Evolutionary conservation across 1,140 invertebrate genomes (phyloP).

Genomic region (Rhyzopertha dominica): DNA sequence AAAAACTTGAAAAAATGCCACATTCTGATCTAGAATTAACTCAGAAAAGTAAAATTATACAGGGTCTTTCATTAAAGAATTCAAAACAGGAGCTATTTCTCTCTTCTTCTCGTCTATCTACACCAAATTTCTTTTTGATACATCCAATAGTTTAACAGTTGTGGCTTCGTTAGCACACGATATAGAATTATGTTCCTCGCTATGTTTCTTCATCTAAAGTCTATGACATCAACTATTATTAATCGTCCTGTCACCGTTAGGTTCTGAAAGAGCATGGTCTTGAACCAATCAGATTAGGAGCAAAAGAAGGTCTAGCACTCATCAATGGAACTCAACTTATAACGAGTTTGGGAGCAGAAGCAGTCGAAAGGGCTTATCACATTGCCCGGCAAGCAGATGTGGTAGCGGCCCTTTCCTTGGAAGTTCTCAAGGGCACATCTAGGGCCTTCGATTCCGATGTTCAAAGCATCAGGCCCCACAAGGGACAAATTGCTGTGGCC

Average conservation of each 20-base stretch:
- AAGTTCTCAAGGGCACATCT: slow-evolving; percentile 69
- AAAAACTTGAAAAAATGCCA: no score
- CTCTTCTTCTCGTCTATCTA: no score
- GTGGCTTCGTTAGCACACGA: no score
- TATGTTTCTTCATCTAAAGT: no score
- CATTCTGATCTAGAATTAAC: no score
- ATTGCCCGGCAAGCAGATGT: slow-evolving; percentile 66
- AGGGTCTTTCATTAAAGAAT: no score
- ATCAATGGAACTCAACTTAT: slow-evolving; percentile 76
- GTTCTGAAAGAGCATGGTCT: slow-evolving; percentile 48
- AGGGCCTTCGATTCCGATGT: slow-evolving; percentile 68
- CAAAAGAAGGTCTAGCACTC: slow-evolving; percentile 69
- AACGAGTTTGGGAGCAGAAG: slow-evolving; percentile 64
- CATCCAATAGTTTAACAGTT: no score
- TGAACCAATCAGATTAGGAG: slow-evolving; percentile 55
- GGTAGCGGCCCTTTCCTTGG: slow-evolving; percentile 65
- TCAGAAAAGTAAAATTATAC: no score
- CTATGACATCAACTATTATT: no score
- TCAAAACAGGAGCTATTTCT: no score
- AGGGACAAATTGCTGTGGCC: slow-evolving; percentile 63
- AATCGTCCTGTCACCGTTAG: slow-evolving; percentile 12
- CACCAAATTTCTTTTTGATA: no score
- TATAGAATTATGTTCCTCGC: no score
- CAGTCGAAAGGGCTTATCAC: slow-evolving; percentile 57
- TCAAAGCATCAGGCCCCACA: slow-evolving; percentile 62